These are phyloP conservation scores for Notoglanidium macrostoma DNA, from an alignment of 2,797 vertebrate species.

Conservation along the genomic window DNA sequence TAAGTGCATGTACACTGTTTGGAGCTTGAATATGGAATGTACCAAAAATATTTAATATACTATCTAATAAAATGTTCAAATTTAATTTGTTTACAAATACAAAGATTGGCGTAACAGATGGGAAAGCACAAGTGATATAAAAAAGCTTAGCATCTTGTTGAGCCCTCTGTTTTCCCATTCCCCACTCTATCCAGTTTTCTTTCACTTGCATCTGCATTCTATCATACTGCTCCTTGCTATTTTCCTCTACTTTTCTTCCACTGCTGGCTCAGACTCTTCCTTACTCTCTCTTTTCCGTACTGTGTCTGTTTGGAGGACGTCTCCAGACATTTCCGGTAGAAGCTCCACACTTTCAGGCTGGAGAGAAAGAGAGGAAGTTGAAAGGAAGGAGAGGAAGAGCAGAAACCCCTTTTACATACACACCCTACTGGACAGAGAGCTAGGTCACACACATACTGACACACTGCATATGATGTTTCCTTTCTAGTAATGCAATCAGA, in stretches of 20 bases:
- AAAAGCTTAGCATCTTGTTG: not conserved
- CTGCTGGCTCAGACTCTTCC: constrained; percentile 4
- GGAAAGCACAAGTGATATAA: not conserved
- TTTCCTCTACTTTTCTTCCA: constrained; percentile 36
- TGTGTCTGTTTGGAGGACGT: constrained; percentile 43
- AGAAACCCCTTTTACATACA: constrained; percentile 16
- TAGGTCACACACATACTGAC: constrained; percentile 36
- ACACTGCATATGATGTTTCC: not conserved
- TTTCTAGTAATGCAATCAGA: constrained; percentile 10
- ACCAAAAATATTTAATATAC: too few species aligned
- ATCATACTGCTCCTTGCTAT: constrained; percentile 38
- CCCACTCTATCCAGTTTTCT: not conserved
- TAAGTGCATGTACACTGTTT: not conserved
- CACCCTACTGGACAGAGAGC: not conserved
- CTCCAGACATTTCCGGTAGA: constrained; percentile 48
- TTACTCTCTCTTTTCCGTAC: constrained; percentile 20
- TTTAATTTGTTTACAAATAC: not conserved
- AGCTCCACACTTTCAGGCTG: constrained; percentile 20
- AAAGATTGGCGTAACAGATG: not conserved
- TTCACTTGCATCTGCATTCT: not conserved
- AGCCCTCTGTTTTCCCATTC: not conserved
- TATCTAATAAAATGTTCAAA: too few species aligned
- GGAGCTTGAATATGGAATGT: not conserved
- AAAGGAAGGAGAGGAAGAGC: constrained; percentile 60
- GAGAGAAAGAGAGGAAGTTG: constrained; percentile 68